Evolutionary conservation across 2,888 invertebrate genomes (phyloP), one percentile per base, ranked within the genome.

Genomic region (Gonocerus acuteangulatus): DNA sequence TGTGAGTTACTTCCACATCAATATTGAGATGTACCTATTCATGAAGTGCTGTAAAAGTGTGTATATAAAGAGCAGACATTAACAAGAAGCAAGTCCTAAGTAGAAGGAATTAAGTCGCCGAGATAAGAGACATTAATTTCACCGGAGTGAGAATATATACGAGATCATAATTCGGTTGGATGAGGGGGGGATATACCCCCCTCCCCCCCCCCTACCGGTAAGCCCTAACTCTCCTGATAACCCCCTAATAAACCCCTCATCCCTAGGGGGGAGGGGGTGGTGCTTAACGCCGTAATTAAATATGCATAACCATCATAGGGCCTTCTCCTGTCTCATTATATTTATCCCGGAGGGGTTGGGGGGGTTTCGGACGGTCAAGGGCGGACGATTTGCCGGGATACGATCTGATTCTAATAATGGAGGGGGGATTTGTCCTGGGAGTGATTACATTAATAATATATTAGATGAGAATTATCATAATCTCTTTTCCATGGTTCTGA

Each of bases 101-200:
- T 32, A 51, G 36, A n/a, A 32, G n/a, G 51, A 36, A 34, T 18
- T 32, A 32, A 32, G 34, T 32, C 32, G 34, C 19, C 51, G n/a
- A n/a, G n/a, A n/a, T n/a, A n/a, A n/a, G n/a, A 32, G 51, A 51
- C 51, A 51, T 51, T 51, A 51, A 51, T 51, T 51, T 51, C 27
- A 19, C 18, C 11, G 18, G 34, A 51, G n/a, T n/a, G n/a, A n/a
- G 51, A 51, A 51, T 51, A 51, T 51, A 51, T 51, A 51, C 19
- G 32, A 32, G 51, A 23, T 32, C 51, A 51, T 51, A 51, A 51
- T 36, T 51, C 13, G 2, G 21, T n/a, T n/a, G n/a, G n/a, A n/a
- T n/a, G n/a, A n/a, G n/a, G n/a, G n/a, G n/a, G n/a, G n/a, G n/a
- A n/a, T n/a, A n/a, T n/a, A n/a, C n/a, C n/a, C n/a, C n/a, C n/a